phyloP scores from a whole-genome alignment of 30 jellyfish, hydroid and myxozoan genomes.

The Hydractinia symbiolongicarpus region DNA sequence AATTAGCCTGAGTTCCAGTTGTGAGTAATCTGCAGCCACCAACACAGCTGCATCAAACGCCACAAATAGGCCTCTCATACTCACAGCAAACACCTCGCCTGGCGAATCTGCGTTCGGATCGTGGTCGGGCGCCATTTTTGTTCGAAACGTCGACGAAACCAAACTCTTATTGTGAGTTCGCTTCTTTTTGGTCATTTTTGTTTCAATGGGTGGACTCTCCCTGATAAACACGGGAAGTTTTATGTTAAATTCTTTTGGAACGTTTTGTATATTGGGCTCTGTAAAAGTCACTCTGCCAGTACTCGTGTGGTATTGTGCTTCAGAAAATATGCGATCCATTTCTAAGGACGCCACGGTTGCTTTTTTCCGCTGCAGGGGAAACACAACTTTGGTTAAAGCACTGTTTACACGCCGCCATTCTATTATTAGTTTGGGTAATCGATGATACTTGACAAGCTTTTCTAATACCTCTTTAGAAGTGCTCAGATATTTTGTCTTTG shows the following conservation, averaged over 20 bases:
- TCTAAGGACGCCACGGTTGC: not conserved
- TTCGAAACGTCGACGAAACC: conserved; percentile 7
- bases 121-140: not conserved
- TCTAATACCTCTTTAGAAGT: conserved; percentile 84
- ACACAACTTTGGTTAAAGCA: conserved; percentile 66
- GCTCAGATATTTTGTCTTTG: conserved; percentile 57
- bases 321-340: conserved; percentile 61
- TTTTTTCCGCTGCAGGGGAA: conserved; percentile 73
- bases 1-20: conserved; percentile 73
- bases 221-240: conserved; percentile 1
- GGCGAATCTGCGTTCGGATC: not conserved
- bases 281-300: conserved; percentile 87
- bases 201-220: conserved; percentile 11
- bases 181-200: not conserved
- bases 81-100: conserved; percentile 32
- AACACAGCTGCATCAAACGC: conserved; percentile 53
- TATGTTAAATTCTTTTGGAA: conserved; percentile 85
- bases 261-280: conserved; percentile 87
- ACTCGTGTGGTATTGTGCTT: conserved; percentile 61
- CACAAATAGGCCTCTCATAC: conserved; percentile 84
- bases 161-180: not conserved
- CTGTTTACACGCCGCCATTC: conserved; percentile 92
- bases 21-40: conserved; percentile 87
- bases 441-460: conserved; percentile 62
- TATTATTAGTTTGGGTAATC: conserved; percentile 59